Evolutionary conservation across 1,140 invertebrate species (phyloP).

Genomic region (Drosophila persimilis): DNA sequence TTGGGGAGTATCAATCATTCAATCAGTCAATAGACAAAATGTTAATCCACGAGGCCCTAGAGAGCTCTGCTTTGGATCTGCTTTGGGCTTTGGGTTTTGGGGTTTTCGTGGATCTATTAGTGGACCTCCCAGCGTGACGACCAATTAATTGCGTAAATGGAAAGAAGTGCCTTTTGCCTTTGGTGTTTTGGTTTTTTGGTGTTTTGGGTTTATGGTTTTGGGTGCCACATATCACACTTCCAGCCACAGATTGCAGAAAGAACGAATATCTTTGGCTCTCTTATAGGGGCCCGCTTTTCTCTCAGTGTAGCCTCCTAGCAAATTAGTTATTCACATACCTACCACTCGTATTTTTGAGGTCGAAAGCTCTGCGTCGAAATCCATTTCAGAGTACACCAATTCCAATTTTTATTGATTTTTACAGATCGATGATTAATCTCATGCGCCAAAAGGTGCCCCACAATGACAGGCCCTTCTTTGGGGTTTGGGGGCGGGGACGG

Average conservation of each 20-base stretch:
- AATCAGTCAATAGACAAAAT: conserved; percentile 74
- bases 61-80: conserved; percentile 18
- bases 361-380: conserved; percentile 41
- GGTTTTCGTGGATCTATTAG: conserved; percentile 51
- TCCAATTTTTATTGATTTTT: conserved; percentile 80
- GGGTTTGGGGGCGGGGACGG: neutral
- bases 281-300: conserved; percentile 17
- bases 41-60: conserved; percentile 52
- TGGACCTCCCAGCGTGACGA: conserved; percentile 67
- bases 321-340: conserved; percentile 67
- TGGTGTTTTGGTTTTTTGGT: neutral
- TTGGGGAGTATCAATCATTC: conserved; percentile 4
- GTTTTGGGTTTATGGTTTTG: conserved; percentile 60
- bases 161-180: conserved; percentile 62
- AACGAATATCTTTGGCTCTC: neutral
- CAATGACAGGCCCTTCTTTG: conserved; percentile 73
- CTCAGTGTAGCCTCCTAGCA: conserved; percentile 33
- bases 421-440: conserved; percentile 75
- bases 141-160: conserved; percentile 81
- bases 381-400: conserved; percentile 70
- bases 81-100: conserved; percentile 16
- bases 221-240: conserved; percentile 75
- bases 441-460: conserved; percentile 53
- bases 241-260: conserved; percentile 21
- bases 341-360: conserved; percentile 33